phyloP scores from a whole-genome alignment of 2,888 invertebrate species.

The Iselma pallidipennis region DNA sequence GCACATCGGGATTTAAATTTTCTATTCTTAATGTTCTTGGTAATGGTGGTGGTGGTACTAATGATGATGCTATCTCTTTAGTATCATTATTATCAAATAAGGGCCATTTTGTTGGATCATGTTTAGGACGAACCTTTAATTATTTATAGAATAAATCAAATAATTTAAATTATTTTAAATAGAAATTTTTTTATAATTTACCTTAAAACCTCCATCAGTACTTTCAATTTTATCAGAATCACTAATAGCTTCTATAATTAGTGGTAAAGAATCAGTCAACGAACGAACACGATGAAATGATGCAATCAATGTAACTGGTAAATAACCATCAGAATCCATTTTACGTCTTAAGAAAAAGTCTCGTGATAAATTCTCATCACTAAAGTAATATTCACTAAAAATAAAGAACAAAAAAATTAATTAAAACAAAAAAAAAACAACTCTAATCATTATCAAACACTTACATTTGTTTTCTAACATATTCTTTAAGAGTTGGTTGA shows the following conservation, averaged over 20 bases:
- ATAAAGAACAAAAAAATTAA: slow-evolving; percentile 21
- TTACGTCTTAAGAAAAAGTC: slow-evolving; percentile 96
- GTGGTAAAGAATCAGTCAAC: slow-evolving; percentile 80
- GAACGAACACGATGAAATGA: slow-evolving; percentile 93
- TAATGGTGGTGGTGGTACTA: slow-evolving; percentile 74
- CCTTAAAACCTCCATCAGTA: slow-evolving; percentile 49
- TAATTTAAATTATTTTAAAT: no score
- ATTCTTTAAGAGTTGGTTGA: slow-evolving; percentile 72
- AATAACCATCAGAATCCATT: slow-evolving; percentile 93
- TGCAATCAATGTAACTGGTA: slow-evolving; percentile 91
- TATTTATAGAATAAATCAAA: no score
- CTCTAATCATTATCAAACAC: slow-evolving; percentile 48
- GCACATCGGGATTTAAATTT: slow-evolving; percentile 81
- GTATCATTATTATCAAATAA: slow-evolving; percentile 63
- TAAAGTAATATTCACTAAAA: slow-evolving; percentile 98
- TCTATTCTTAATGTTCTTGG: slow-evolving; percentile 66
- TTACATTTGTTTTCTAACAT: slow-evolving; percentile 90
- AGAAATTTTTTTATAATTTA: no score
- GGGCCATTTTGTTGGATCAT: slow-evolving; percentile 89
- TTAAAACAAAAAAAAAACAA: background rate
- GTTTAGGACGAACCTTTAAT: slow-evolving; percentile 76
- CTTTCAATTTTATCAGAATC: slow-evolving; percentile 83
- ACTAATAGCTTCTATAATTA: slow-evolving; percentile 83
- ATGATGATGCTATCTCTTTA: slow-evolving; percentile 53
- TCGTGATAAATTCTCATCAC: slow-evolving; percentile 90